Evolutionary conservation across 2,888 invertebrate species (phyloP), one percentile per base, ranked within the genome.

Genomic region (Unio delphinus): DNA sequence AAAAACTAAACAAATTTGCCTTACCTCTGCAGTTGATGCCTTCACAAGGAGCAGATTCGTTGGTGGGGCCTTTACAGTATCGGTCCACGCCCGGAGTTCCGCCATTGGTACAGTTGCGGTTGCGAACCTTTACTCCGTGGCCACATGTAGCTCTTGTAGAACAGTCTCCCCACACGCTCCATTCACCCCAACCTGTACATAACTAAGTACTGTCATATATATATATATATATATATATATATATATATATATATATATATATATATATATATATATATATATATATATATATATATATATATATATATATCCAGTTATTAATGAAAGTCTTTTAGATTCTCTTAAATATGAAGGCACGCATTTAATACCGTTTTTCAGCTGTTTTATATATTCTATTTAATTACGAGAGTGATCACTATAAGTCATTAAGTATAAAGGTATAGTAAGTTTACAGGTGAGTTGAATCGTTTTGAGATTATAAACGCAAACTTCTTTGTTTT

Each of bases 151-250:
- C 73, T 55, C 74, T 55, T 1, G 88, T 83, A 0, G 83, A 81
- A 72, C 89, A 89, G 3, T 69, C 69, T 8, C 81, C 80, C 89
- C 89, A 89, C 8, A 69, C 79, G 2, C 80, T 78, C 89, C 89
- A 89, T 18, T 67, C 65, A n/a, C 81, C 72, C 88, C 88, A 89
- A 18, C 78, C 89, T 89, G 68, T 6, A 55, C 58, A 55, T 26
- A 65, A 30, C 30, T 56, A 55, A 23, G 23, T 4, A 55, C 57
- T 64, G 57, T 56, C 54, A 23, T 30, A 64, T 64, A 61, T 61
- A 61, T 61, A 23, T 26, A 61, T 26, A 61, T 61, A 61, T 28
- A 61, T 61, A 61, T 61, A 61, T 61, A 61, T 61, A 61, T 61
- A 61, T 61, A 61, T 61, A 61, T 61, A 61, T 61, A 61, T 61